Conservation (phyloP, 2,888 invertebrate genomes). For the Eupsilia transversa region DNA sequence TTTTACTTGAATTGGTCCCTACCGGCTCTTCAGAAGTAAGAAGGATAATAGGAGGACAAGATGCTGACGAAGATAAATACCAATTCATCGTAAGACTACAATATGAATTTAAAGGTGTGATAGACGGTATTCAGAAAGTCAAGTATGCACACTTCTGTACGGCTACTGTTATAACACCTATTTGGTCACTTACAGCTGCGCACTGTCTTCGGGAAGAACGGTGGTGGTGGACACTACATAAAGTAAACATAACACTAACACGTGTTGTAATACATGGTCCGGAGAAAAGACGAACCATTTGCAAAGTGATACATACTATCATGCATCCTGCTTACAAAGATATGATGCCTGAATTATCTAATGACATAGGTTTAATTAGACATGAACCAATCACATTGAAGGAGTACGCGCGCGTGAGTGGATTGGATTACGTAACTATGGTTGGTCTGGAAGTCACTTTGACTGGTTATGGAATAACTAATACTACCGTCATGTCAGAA, state of each 20-base stretch:
- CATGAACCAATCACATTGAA: constrained; percentile 26
- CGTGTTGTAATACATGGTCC: constrained; percentile 12
- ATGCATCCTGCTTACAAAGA: constrained; percentile 12
- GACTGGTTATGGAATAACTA: constrained; percentile 37
- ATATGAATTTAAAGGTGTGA: background rate
- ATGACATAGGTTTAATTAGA: constrained; percentile 41
- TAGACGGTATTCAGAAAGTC: accelerated
- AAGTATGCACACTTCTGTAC: constrained; percentile 12
- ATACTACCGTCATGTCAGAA: accelerated
- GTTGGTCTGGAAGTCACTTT: constrained; percentile 33
- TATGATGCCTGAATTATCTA: background rate
- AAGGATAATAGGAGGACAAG: constrained; percentile 36
- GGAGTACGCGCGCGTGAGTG: constrained; percentile 40
- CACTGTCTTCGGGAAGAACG: constrained; percentile 11
- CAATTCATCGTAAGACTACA: constrained; percentile 38
- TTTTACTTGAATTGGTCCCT: background rate
- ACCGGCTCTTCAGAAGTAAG: background rate
- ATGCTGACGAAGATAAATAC: constrained; percentile 29
- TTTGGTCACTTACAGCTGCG: constrained; percentile 41
- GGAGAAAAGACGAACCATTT: accelerated
- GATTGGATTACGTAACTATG: constrained; percentile 29
- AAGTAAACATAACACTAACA: background rate
- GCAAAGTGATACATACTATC: background rate
- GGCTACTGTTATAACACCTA: constrained; percentile 11
- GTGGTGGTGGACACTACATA: too few species aligned